These are phyloP conservation scores for Heliconius charithonia DNA, from an alignment of 2,888 invertebrate genomes.

Conservation along the genomic window DNA sequence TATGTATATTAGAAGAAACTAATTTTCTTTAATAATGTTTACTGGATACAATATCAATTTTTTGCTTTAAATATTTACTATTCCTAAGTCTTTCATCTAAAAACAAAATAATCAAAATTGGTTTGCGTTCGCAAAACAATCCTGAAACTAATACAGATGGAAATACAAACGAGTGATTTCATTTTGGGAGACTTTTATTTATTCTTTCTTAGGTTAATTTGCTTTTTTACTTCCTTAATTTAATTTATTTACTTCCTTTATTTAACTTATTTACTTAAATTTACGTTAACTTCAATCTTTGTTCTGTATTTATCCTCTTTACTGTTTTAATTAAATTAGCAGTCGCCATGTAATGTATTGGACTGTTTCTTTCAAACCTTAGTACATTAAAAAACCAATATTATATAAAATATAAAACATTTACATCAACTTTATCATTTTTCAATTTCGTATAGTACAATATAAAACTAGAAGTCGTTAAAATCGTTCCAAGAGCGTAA, in stretches of 20 bases:
- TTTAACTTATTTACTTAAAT: slow-evolving; percentile 2
- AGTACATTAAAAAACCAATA: not conserved
- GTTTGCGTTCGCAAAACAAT: not conserved
- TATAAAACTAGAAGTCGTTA: not conserved
- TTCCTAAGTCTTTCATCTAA: not conserved
- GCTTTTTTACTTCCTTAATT: slow-evolving; percentile 10
- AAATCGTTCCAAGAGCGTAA: not conserved
- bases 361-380: not conserved
- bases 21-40: too few species aligned
- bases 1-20: too few species aligned
- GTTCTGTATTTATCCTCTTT: not conserved
- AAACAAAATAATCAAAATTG: slow-evolving; percentile 3
- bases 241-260: slow-evolving; percentile 8
- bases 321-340: not conserved
- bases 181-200: slow-evolving; percentile 7
- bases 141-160: not conserved
- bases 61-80: not conserved
- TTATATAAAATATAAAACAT: not conserved
- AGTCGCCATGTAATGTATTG: not conserved
- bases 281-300: not conserved
- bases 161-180: slow-evolving; percentile 7
- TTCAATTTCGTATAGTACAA: not conserved
- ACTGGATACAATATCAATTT: not conserved
- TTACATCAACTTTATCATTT: not conserved
- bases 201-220: not conserved